Base-by-base conservation (phyloP, 2,113 vertebrate genomes). In the Rissa tridactyla region DNA sequence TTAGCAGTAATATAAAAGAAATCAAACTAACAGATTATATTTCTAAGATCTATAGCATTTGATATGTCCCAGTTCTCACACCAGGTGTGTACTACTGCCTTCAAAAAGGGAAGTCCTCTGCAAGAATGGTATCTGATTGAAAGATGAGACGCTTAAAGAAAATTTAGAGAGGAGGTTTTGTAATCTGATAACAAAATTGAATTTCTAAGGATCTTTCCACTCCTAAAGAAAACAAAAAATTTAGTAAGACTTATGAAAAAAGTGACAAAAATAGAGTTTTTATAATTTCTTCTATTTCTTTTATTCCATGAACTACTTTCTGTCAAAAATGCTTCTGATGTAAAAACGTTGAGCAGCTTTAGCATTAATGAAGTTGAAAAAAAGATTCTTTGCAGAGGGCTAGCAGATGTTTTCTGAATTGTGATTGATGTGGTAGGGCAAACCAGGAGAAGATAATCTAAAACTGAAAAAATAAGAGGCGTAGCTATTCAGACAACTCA, bases 371-470 rank as follows among this genome's bases (percentile, higher is more conserved):
- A 82, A 71, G 36, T 36, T 51, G 30, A 71, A 91, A 84, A 75
- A 58, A 61, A 49, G 7, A 64, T 36, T 78, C 10, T 62, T 70
- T 51, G 62, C 44, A 94, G 92, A 94, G 64, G 85, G 58, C 23
- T 86, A 94, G 66, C 96, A 96, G 90, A 82, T 93, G 82, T 96
- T 96, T 95, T 90, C 68, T 84, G 86, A 92, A 86, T 78, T 40
- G 44, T 90, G 90, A 95, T 61, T 88, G 88, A 96, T 86, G 86
- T 92, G 86, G 86, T 44, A 91, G 49, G 62, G 68, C 40, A 92
- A 96, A 91, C 13, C 44, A 86, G 60, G 30, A 90, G 58, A 84
- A 87, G 80, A 90, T 92, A 93, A 93, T 86, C 80, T 78, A 85
- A 94, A 94, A 72, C 46, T 79, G 65, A 86, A 96, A 84, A 84